Base-by-base conservation (phyloP, 2,888 invertebrate species). In the Chesias legatella region DNA sequence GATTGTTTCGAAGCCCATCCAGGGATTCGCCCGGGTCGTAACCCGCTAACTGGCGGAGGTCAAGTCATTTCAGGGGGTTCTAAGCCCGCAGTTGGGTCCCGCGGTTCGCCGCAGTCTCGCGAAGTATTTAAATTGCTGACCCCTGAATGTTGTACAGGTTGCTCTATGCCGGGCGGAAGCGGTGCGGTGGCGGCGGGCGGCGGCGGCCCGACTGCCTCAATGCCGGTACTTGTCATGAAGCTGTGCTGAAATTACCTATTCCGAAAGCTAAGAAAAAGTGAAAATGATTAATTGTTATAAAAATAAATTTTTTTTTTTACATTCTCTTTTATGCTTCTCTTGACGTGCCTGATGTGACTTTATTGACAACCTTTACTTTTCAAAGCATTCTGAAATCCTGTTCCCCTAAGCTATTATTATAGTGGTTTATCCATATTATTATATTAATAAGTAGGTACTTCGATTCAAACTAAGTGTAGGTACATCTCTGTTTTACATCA, bases 161-260 rank as follows among this genome's bases (percentile, higher is more conserved):
- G 83, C 58, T 70, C 69, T 11, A 44, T 64, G 25, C 34, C 63
- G 44, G 64, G 62, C 27, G 69, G 59, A 31, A 72, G 67, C 31
- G 63, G 64, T 33, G 60, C 62, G 32, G 51, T 62, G 36, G 44
- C 62, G 36, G 48, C 63, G 27, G 44, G 61, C 34, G 61, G 60
- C 46, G 70, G 71, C 32, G 73, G 66, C 7, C 63, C 68, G 21
- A 67, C 74, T 7, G 60, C 71, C 31, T 73, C 72, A 25, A 56
- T 80, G 52, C 85, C 86, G 28, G 63, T 84, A 54, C 48, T 85
- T 58, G 70, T 85, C 56, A 81, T 85, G 85, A 84, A 86, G 66
- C 74, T 85, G 29, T 82, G 82, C 65, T 83, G 46, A 51, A 33
- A 10, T 10, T 30, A 22, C 34, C 43, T 58, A 59, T 63, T 59